Conservation (phyloP, 2,113 vertebrate species). For the Collichthys lucidus region DNA sequence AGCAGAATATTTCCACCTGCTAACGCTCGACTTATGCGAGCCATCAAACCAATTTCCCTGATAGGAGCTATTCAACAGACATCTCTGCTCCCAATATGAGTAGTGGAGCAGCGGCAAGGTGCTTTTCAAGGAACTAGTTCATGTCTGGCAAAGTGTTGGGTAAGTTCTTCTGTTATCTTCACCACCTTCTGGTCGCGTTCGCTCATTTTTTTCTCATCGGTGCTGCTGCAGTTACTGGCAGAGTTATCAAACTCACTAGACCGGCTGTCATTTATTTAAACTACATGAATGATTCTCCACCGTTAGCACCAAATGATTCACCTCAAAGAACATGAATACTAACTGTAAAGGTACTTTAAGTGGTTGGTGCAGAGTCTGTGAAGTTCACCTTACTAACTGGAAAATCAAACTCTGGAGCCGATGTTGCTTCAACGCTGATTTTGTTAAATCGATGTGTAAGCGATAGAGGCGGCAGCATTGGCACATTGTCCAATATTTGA, state of each 20-base stretch:
- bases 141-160: constrained; percentile 13
- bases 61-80: constrained; percentile 10
- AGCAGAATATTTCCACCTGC: constrained; percentile 14
- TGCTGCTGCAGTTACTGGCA: constrained; percentile 6
- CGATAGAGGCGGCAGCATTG: too few relatives aligned
- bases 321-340: neutral
- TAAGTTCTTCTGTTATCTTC: constrained; percentile 23
- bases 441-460: too few relatives aligned
- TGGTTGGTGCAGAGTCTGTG: neutral
- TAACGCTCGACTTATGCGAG: neutral
- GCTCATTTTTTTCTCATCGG: neutral
- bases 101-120: neutral
- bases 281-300: neutral
- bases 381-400: neutral
- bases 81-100: neutral
- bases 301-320: too few relatives aligned
- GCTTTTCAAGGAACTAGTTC: neutral
- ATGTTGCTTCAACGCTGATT: neutral
- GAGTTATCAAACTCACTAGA: neutral
- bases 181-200: constrained; percentile 24
- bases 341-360: neutral
- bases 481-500: too few relatives aligned
- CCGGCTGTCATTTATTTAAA: neutral
- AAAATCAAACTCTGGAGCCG: too few relatives aligned
- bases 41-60: neutral